Percentiles rank a stretch among this genome's conserved stretches.
phyloP scores from a whole-genome alignment of 2,797 vertebrate species.

The Pagetopsis macropterus region DNA sequence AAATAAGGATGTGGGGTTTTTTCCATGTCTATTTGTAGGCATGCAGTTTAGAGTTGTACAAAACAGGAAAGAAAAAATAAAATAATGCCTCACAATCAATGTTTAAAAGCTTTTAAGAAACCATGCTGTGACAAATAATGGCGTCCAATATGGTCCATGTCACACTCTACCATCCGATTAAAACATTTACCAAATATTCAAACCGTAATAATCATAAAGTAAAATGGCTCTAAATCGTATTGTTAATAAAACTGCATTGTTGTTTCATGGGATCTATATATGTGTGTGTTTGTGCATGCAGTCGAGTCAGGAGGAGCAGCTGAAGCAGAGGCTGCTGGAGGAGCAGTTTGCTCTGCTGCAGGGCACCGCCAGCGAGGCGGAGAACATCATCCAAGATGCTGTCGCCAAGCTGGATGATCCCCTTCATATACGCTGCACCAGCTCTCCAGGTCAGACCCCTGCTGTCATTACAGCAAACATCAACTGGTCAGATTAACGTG shows the following conservation, averaged over 20 bases:
- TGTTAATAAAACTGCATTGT: not conserved
- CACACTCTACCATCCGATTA: not conserved
- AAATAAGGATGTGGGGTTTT: too few species aligned
- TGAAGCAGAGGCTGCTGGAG: slow-evolving; percentile 90
- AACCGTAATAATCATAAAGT: too few species aligned
- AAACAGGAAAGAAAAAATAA: not conserved
- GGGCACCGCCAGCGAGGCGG: slow-evolving; percentile 87
- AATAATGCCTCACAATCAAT: not conserved
- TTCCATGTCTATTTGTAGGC: not conserved
- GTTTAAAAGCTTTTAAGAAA: not conserved
- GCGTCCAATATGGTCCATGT: not conserved
- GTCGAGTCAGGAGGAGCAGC: slow-evolving; percentile 86
- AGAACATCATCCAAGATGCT: slow-evolving; percentile 90
- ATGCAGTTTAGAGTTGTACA: not conserved
- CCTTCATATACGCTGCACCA: slow-evolving; percentile 93
- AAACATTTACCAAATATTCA: too few species aligned
- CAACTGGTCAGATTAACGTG: not conserved
- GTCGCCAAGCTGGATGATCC: slow-evolving; percentile 92
- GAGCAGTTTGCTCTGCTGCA: slow-evolving; percentile 91
- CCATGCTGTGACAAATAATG: not conserved
- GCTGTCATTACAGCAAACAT: not conserved
- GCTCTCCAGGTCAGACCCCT: slow-evolving; percentile 89
- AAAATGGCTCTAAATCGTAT: not conserved
- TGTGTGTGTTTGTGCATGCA: slow-evolving; percentile 49
- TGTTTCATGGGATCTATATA: not conserved